Evolutionary conservation across 2,888 invertebrate species (phyloP).

Genomic region (Monoplex corrugatus): DNA sequence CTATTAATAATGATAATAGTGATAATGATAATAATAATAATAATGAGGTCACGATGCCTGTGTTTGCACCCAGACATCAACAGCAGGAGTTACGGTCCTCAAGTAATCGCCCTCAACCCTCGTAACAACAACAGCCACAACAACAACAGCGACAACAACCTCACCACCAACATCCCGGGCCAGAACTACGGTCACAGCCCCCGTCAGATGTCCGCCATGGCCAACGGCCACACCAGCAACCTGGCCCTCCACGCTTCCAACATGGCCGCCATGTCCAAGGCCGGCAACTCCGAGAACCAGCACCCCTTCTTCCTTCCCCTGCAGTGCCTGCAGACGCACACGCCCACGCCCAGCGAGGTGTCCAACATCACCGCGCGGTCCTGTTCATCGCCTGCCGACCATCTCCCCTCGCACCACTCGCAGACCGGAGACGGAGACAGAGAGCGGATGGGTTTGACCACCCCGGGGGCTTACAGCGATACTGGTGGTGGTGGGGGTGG

Average conservation of each 20-base stretch:
- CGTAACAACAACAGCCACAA: conserved; percentile 45
- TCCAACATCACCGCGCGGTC: conserved; percentile 70
- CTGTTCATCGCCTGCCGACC: conserved; percentile 60
- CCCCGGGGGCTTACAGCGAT: conserved; percentile 58
- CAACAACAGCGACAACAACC: conserved; percentile 43
- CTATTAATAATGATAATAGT: too few species aligned
- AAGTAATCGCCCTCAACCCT: conserved; percentile 59
- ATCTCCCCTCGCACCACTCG: conserved; percentile 54
- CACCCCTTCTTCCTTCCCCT: conserved; percentile 65
- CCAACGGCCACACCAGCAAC: not conserved
- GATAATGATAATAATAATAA: too few species aligned
- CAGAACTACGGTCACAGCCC: conserved; percentile 50
- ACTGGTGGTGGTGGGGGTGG: conserved; percentile 51
- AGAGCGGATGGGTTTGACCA: conserved; percentile 63
- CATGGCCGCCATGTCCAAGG: not conserved
- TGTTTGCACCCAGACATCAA: conserved; percentile 59
- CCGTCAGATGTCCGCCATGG: conserved; percentile 53
- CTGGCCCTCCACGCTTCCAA: not conserved
- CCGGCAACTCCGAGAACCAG: not conserved
- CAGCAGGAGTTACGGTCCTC: conserved; percentile 60
- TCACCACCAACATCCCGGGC: not conserved
- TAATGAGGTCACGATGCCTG: too few species aligned
- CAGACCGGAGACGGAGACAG: conserved; percentile 52
- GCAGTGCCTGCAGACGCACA: conserved; percentile 70
- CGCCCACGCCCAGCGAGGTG: conserved; percentile 77